Evolutionary conservation across 2,888 invertebrate genomes (phyloP).

Genomic region (Trypoxylon attenuatum): DNA sequence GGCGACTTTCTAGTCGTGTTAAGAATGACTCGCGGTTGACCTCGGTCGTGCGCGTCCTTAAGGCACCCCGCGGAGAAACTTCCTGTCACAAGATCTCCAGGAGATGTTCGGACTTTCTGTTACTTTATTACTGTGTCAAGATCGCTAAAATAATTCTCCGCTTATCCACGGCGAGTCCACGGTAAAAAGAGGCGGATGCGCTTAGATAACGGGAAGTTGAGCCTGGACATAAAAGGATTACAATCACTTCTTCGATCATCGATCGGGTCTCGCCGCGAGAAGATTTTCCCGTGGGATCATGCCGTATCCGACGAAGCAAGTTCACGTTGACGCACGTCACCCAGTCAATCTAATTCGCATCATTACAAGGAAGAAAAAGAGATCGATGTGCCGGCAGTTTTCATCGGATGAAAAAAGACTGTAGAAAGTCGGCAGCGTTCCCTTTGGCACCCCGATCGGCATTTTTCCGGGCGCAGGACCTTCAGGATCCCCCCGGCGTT

Average conservation of each 20-base stretch:
- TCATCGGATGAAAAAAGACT: slow-evolving; percentile 1
- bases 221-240: not conserved
- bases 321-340: no score
- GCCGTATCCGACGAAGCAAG: no score
- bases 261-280: not conserved
- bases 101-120: slow-evolving; percentile 20
- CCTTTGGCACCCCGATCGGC: slow-evolving; percentile 41
- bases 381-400: slow-evolving; percentile 15
- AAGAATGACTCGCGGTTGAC: slow-evolving; percentile 41
- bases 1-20: slow-evolving; percentile 26
- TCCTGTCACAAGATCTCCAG: slow-evolving; percentile 39
- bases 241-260: not conserved
- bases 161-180: slow-evolving; percentile 15
- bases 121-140: slow-evolving; percentile 37
- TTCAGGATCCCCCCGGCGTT: slow-evolving; percentile 11
- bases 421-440: slow-evolving; percentile 21
- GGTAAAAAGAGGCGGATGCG: not conserved
- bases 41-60: slow-evolving; percentile 20
- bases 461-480: slow-evolving; percentile 38
- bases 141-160: slow-evolving; percentile 37
- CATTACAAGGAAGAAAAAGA: slow-evolving; percentile 8
- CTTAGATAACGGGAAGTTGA: slow-evolving; percentile 12
- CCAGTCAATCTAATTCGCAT: slow-evolving; percentile 4
- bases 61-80: slow-evolving; percentile 47
- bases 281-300: no score